Conservation (phyloP, 2,888 invertebrate species). For the Polydrusus cervinus region DNA sequence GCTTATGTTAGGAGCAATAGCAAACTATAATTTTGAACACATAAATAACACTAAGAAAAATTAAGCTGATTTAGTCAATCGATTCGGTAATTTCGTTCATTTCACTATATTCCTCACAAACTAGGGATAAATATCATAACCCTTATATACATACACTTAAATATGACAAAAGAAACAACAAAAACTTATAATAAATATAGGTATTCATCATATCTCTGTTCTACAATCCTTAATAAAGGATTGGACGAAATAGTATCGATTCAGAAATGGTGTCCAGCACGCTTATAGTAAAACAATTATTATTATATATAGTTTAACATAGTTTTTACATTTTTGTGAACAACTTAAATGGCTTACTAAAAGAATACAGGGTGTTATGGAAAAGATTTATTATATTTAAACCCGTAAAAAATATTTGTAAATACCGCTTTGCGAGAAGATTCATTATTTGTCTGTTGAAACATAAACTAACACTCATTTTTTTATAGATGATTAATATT, state of each 20-base stretch:
- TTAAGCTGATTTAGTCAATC: not conserved
- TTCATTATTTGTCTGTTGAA: no score
- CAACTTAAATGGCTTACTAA: not conserved
- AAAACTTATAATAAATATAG: constrained; percentile 1
- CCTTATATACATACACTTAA: constrained; percentile 29
- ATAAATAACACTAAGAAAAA: no score
- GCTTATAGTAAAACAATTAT: not conserved
- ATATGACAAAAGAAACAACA: not conserved
- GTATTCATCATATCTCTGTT: constrained; percentile 26
- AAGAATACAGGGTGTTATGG: no score
- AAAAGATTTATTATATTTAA: no score
- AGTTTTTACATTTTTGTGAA: not conserved
- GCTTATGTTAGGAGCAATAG: no score
- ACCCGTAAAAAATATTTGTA: no score
- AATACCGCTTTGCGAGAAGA: no score
- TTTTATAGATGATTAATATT: no score
- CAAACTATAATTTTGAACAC: no score
- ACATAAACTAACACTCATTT: no score
- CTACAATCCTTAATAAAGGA: constrained; percentile 46
- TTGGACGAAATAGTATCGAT: constrained; percentile 38
- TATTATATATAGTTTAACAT: not conserved
- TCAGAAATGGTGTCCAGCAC: not conserved
- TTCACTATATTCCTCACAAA: not conserved
- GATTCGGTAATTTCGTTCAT: not conserved
- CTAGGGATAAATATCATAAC: constrained; percentile 15